Base-by-base conservation (phyloP, 1,140 invertebrate species). In the Bombus superbus region DNA sequence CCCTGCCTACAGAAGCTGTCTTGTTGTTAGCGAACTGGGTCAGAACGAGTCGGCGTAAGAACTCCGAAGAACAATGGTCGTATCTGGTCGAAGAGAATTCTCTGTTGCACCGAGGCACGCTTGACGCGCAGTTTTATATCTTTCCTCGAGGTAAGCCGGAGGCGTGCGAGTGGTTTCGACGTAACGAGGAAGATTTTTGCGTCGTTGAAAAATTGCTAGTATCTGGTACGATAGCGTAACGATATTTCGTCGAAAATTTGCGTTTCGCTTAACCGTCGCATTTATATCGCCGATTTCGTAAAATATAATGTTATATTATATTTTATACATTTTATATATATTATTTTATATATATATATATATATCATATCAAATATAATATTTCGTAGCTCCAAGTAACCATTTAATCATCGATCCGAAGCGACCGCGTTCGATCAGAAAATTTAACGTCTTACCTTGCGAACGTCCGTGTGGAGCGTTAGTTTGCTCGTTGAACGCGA, bases 21-120 rank as follows among this genome's bases (percentile, higher is more conserved):
- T 47, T n/a, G 71, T 73, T 47, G 71, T 47, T 32, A 44, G n/a
- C 42, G 42, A 73, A 73, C 71, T 73, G 28, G 71, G 71, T 73
- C 71, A 73, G 71, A 73, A 73, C 42, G 42, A 32, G n/a, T 3
- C n/a, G 28, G 71, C 47, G 42, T 47, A 73, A 73, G 71, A 47
- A 73, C 71, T 22, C 6, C 15, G n/a, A 44, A 32, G 42, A 73
- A 73, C 71, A 73, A 73, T 73, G 32, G 71, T 22, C 2, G 28
- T 15, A 71, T n/a, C 71, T 72, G 40, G 28, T 73, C 71, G 71
- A 73, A 72, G 71, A 72, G 15, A 15, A 73, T 44, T 73, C 40
- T 73, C 10, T 9, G 28, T 18, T 22, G 15, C 28, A 44, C 38
- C 15, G 38, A 28, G 2, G 15, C 28, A n/a, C 40, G 42, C 2